A percentile compares a stretch with the other conserved stretches of the same genome.
phyloP scores from a whole-genome alignment of 2,888 invertebrate species.

The Lepas anatifera region DNA sequence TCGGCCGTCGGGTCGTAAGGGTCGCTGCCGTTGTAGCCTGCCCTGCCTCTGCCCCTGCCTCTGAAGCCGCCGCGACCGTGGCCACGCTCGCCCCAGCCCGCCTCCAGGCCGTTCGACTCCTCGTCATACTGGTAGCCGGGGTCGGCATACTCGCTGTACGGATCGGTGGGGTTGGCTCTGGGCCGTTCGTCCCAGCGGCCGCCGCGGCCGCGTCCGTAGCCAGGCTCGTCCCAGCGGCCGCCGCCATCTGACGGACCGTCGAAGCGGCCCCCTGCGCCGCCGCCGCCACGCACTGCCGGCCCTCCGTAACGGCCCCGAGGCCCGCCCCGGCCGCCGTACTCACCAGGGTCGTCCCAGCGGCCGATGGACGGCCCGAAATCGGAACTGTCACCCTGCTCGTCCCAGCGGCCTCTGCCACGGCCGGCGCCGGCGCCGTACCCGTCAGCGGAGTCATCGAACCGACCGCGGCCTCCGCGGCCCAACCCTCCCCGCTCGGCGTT shows the following conservation, averaged over 20 bases:
- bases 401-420: slow-evolving; percentile 14
- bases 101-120: too few species aligned
- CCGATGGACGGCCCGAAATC: background rate
- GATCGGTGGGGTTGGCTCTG: too few species aligned
- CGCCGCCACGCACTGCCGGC: background rate
- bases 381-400: background rate
- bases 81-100: slow-evolving; percentile 15
- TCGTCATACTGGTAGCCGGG: too few species aligned
- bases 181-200: slow-evolving; percentile 16
- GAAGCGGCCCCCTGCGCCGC: background rate
- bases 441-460: slow-evolving; percentile 14
- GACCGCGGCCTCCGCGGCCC: slow-evolving; percentile 1
- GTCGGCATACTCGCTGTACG: too few species aligned
- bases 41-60: too few species aligned
- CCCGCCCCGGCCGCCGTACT: slow-evolving; percentile 12
- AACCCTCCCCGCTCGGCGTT: background rate
- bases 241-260: slow-evolving; percentile 18
- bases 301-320: slow-evolving; percentile 13
- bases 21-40: slow-evolving; percentile 18
- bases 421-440: background rate
- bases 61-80: slow-evolving; percentile 8
- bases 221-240: slow-evolving; percentile 4
- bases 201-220: background rate
- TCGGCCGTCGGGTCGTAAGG: slow-evolving; percentile 13
- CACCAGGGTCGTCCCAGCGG: background rate